These are phyloP conservation scores for Pagrus major DNA, from an alignment of 2,113 vertebrate species.

Conservation along the genomic window DNA sequence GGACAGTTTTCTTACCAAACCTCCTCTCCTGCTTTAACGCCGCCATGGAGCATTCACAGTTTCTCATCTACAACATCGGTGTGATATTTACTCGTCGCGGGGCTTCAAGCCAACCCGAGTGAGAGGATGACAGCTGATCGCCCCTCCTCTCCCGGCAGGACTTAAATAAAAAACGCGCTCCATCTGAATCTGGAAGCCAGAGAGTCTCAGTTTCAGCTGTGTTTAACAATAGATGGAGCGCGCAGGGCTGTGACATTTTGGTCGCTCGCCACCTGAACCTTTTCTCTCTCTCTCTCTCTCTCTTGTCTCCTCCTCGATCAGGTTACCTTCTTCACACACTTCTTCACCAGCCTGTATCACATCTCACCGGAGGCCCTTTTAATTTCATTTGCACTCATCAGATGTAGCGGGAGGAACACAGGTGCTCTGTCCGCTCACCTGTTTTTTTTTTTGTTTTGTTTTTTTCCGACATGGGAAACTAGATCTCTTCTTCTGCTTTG, in stretches of 20 bases:
- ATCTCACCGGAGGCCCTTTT: conserved; percentile 6
- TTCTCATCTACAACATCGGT: conserved; percentile 5
- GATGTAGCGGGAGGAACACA: background rate
- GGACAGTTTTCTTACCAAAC: background rate
- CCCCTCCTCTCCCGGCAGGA: conserved; percentile 73
- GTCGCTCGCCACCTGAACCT: conserved; percentile 22
- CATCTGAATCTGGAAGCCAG: conserved; percentile 45
- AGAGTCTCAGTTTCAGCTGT: conserved; percentile 42
- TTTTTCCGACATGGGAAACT: conserved; percentile 38
- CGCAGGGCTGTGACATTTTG: conserved; percentile 46
- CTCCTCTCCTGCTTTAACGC: background rate
- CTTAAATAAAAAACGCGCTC: conserved; percentile 70
- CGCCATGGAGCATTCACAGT: conserved; percentile 38
- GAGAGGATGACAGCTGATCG: conserved; percentile 74
- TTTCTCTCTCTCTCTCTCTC: no score
- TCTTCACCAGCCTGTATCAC: no score
- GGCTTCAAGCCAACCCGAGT: conserved; percentile 45
- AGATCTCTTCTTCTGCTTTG: background rate
- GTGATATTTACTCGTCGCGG: conserved; percentile 25
- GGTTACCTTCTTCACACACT: conserved; percentile 6
- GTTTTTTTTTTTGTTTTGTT: no score
- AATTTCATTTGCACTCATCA: conserved; percentile 14
- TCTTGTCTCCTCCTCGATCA: background rate
- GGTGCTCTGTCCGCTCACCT: conserved; percentile 8
- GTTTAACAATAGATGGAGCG: conserved; percentile 64